Conservation (phyloP, 2,888 invertebrate species). For the Crossocerus cetratus region DNA sequence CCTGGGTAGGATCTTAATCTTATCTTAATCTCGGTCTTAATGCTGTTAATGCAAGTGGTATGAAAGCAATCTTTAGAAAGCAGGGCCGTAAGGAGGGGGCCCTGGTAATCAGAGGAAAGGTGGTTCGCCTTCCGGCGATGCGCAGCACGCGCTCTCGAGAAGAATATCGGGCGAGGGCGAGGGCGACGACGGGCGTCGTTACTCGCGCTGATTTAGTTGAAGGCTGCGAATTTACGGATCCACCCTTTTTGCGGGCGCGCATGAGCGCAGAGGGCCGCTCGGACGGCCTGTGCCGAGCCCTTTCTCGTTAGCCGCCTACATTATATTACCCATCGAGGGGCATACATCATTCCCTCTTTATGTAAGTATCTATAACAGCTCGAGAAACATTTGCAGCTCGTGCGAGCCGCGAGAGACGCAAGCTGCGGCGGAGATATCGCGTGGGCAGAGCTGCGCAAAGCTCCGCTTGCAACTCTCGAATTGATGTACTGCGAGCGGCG, state of each 20-base stretch:
- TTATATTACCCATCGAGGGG: conserved; percentile 74
- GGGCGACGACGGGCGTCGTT: conserved; percentile 57
- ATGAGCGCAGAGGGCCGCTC: conserved; percentile 9
- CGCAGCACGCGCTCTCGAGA: conserved; percentile 16
- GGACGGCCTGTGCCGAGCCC: conserved; percentile 58
- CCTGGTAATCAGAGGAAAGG: not conserved
- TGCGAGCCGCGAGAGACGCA: conserved; percentile 59
- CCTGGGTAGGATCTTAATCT: too few relatives aligned
- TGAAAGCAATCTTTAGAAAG: too few relatives aligned
- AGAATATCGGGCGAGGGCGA: conserved; percentile 33
- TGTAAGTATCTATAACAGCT: conserved; percentile 74
- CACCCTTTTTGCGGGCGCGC: conserved; percentile 58
- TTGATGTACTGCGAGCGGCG: conserved; percentile 69
- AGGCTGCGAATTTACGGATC: conserved; percentile 68
- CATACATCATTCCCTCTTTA: conserved; percentile 74
- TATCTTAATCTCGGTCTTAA: too few relatives aligned
- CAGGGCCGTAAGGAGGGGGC: too few relatives aligned
- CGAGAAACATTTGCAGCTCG: conserved; percentile 73
- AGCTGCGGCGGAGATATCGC: conserved; percentile 46
- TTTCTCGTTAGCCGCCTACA: conserved; percentile 76
- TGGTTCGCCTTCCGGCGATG: conserved; percentile 40
- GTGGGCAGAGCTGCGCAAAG: conserved; percentile 61
- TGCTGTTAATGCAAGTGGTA: too few relatives aligned
- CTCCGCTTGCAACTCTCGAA: conserved; percentile 59
- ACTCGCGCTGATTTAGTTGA: conserved; percentile 65